Evolutionary conservation across 2,888 invertebrate species (phyloP).

Genomic region (Andrena chrysosceles): DNA sequence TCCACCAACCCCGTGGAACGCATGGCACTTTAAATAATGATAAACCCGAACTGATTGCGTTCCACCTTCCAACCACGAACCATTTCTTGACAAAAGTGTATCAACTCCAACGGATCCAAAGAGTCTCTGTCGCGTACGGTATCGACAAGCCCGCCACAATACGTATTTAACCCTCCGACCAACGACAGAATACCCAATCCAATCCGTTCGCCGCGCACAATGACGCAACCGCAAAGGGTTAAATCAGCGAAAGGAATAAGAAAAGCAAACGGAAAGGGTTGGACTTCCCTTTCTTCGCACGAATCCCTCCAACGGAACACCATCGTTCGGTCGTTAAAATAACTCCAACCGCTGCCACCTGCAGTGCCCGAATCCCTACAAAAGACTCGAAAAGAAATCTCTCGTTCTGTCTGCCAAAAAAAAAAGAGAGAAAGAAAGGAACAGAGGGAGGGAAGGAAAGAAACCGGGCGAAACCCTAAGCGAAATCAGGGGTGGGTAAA

Average conservation of each 20-base stretch:
- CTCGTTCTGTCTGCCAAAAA: slow-evolving; percentile 9
- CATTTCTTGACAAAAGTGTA: too few relatives aligned
- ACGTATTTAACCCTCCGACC: too few relatives aligned
- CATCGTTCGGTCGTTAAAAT: slow-evolving; percentile 33
- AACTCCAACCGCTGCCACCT: slow-evolving; percentile 38
- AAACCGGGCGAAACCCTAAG: slow-evolving; percentile 12
- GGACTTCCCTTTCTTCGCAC: not conserved
- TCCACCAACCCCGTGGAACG: too few relatives aligned
- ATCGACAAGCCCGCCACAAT: too few relatives aligned
- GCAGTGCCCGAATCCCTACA: slow-evolving; percentile 32
- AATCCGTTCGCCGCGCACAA: not conserved
- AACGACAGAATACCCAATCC: not conserved
- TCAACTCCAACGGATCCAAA: too few relatives aligned
- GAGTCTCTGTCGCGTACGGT: too few relatives aligned
- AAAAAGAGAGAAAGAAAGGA: not conserved
- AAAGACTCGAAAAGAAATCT: slow-evolving; percentile 34
- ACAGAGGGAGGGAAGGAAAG: not conserved
- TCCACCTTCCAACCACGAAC: too few relatives aligned
- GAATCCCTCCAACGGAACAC: not conserved
- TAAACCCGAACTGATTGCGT: too few relatives aligned
- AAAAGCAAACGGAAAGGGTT: slow-evolving; percentile 13
- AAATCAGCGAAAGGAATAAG: not conserved
- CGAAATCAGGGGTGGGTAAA: slow-evolving; percentile 37
- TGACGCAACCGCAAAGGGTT: slow-evolving; percentile 9
- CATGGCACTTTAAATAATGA: too few relatives aligned